These are phyloP conservation scores for Boloria euphrosyne DNA, from an alignment of 2,888 invertebrate species.

Conservation along the genomic window DNA sequence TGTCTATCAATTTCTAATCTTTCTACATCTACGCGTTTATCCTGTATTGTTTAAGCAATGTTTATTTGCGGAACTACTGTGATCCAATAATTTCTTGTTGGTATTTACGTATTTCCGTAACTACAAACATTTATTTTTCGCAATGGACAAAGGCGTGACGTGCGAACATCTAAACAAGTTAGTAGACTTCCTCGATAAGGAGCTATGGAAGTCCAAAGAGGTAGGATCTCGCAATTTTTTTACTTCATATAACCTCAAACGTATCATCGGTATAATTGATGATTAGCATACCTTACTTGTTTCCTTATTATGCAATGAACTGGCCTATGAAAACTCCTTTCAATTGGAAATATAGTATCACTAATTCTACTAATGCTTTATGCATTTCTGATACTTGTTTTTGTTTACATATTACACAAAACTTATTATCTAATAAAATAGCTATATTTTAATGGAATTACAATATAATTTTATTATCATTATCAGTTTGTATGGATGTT, in stretches of 20 bases:
- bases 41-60: constrained; percentile 60
- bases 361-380: constrained; percentile 14
- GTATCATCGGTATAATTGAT: constrained; percentile 53
- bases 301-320: constrained; percentile 65
- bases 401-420: constrained; percentile 16
- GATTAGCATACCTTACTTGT: constrained; percentile 63
- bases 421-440: not conserved
- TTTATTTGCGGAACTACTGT: constrained; percentile 65
- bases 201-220: constrained; percentile 75
- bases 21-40: constrained; percentile 45
- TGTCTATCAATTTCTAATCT: constrained; percentile 46
- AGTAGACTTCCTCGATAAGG: constrained; percentile 64
- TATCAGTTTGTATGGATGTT: no score
- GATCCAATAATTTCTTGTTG: constrained; percentile 57
- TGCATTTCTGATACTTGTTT: constrained; percentile 14
- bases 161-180: constrained; percentile 77
- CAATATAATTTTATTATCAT: not conserved
- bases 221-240: constrained; percentile 54
- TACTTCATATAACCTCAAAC: constrained; percentile 68
- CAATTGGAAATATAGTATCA: constrained; percentile 18
- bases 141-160: constrained; percentile 76
- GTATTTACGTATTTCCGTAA: constrained; percentile 56
- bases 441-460: constrained; percentile 1
- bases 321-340: constrained; percentile 27
- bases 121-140: constrained; percentile 50